These are phyloP conservation scores for Mystacornis crossleyi DNA, from an alignment of 2,113 vertebrate genomes.

Conservation along the genomic window DNA sequence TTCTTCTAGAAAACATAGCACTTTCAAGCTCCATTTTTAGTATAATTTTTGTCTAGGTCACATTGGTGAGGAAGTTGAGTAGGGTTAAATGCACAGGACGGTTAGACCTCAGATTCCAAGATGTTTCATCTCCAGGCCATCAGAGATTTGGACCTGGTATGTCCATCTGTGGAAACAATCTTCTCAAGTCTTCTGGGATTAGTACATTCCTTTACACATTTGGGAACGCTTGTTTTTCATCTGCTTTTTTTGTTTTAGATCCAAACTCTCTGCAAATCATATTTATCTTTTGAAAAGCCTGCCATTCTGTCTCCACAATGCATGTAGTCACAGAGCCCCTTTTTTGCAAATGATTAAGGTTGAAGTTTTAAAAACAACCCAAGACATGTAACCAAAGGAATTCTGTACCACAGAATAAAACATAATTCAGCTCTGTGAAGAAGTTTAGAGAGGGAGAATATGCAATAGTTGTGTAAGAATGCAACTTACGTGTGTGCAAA, in stretches of 20 bases:
- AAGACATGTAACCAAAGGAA: neutral
- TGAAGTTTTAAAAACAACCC: neutral
- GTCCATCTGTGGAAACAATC: neutral
- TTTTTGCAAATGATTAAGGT: neutral
- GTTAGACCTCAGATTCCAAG: neutral
- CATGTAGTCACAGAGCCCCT: neutral
- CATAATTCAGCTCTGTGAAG: neutral
- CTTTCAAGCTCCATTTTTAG: neutral
- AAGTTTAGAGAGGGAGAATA: neutral
- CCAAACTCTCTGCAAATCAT: neutral
- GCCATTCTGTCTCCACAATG: neutral
- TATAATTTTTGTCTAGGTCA: neutral
- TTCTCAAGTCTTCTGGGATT: neutral
- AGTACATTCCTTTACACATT: neutral
- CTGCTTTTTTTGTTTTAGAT: neutral
- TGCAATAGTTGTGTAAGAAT: neutral
- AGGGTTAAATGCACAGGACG: neutral
- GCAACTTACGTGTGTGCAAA: neutral
- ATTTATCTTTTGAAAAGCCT: neutral
- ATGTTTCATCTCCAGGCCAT: neutral
- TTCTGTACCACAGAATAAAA: neutral
- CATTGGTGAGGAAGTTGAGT: neutral
- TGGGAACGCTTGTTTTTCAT: neutral
- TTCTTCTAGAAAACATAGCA: neutral
- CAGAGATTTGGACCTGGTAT: neutral